Evolutionary conservation across 1,140 invertebrate genomes (phyloP).

Genomic region (Drosophila prosaltans): DNA sequence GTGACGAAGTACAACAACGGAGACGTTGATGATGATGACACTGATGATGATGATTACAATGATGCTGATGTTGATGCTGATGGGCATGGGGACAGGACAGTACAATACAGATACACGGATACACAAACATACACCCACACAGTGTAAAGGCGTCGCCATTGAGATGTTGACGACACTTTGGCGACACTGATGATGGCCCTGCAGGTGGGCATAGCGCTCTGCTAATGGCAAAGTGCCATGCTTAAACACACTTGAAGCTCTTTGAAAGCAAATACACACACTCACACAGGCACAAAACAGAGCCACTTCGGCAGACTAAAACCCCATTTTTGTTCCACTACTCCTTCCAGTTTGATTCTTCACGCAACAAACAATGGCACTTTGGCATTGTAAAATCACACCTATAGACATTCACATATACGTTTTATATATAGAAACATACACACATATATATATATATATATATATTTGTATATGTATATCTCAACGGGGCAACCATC

Average conservation of each 20-base stretch:
- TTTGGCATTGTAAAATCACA: constrained; percentile 34
- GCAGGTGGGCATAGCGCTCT: constrained; percentile 18
- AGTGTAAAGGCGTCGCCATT: constrained; percentile 23
- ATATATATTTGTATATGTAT: neutral
- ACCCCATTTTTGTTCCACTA: neutral
- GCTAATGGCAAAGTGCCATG: constrained; percentile 27
- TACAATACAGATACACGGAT: neutral
- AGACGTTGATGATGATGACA: constrained; percentile 1
- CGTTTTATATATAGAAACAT: neutral
- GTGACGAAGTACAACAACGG: constrained; percentile 13
- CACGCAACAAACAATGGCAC: constrained; percentile 19
- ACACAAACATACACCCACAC: neutral
- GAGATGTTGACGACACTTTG: constrained; percentile 29
- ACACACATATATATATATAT: neutral
- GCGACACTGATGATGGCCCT: constrained; percentile 19
- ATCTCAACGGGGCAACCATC: neutral
- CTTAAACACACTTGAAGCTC: constrained; percentile 30
- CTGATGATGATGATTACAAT: constrained; percentile 9
- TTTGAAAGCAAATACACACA: constrained; percentile 31
- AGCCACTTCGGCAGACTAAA: constrained; percentile 4
- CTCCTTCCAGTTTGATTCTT: neutral
- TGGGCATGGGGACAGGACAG: constrained; percentile 10
- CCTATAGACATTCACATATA: constrained; percentile 3
- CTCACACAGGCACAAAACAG: constrained; percentile 24
- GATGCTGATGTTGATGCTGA: constrained; percentile 7